Evolutionary conservation across 2,113 vertebrate genomes (phyloP).

Genomic region (Leucoraja erinaceus): DNA sequence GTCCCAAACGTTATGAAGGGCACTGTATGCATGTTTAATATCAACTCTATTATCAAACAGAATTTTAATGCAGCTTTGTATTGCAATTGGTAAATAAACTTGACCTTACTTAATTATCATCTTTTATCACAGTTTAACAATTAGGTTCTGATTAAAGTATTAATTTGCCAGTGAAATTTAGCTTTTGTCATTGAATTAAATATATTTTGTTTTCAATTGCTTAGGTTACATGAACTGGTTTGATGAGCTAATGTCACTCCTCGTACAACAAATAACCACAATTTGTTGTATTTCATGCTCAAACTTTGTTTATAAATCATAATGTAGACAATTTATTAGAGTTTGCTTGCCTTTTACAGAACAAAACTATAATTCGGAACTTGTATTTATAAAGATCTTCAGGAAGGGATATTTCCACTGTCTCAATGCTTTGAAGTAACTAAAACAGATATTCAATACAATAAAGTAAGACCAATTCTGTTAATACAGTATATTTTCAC

Average conservation of each 20-base stretch:
- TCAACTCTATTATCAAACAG: too few species aligned
- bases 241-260: neutral
- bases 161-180: neutral
- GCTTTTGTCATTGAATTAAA: conserved; percentile 5
- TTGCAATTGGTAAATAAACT: neutral
- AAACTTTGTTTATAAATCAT: neutral
- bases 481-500: neutral
- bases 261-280: neutral
- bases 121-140: neutral
- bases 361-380: too few species aligned
- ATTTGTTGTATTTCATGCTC: neutral
- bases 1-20: too few species aligned
- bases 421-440: neutral
- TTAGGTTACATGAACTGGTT: neutral
- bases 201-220: neutral
- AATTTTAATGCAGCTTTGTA: neutral
- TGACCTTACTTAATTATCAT: neutral
- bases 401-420: neutral
- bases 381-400: neutral
- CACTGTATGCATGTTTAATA: neutral
- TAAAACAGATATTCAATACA: neutral
- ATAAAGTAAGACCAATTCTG: neutral
- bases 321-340: too few species aligned
- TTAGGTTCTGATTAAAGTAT: neutral
- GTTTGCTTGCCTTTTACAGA: too few species aligned